phyloP scores from a whole-genome alignment of 2,797 vertebrate species.

The Falco cherrug region DNA sequence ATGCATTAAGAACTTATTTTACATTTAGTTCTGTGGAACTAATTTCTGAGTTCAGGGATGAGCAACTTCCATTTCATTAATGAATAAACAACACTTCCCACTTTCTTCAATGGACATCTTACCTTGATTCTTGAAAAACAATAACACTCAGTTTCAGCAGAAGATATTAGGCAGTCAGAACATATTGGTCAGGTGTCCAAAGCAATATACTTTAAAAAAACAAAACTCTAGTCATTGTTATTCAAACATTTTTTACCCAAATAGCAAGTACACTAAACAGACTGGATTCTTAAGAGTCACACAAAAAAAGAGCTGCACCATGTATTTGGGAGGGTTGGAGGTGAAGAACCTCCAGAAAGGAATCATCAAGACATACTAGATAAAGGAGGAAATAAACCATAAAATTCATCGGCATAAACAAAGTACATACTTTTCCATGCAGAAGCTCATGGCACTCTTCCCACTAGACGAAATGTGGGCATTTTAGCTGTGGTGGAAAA shows the following conservation, averaged over 20 bases:
- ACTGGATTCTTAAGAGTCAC: background rate
- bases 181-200: background rate
- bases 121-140: background rate
- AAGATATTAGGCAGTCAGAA: background rate
- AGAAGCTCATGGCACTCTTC: conserved; percentile 13
- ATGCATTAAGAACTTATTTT: background rate
- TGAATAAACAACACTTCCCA: background rate
- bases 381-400: conserved; percentile 31
- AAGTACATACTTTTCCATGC: conserved; percentile 6
- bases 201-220: background rate
- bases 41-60: background rate
- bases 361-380: conserved; percentile 30
- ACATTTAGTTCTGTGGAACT: background rate
- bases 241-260: background rate
- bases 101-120: background rate
- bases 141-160: background rate
- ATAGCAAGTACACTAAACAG: background rate
- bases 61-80: background rate
- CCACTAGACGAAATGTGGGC: conserved; percentile 20
- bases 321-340: background rate
- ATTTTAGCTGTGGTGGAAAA: conserved; percentile 15
- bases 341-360: background rate
- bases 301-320: background rate
- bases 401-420: conserved; percentile 28
- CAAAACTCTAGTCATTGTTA: background rate